Conservation (phyloP, 2,113 vertebrate genomes). For the Thamnaconus septentrionalis region DNA sequence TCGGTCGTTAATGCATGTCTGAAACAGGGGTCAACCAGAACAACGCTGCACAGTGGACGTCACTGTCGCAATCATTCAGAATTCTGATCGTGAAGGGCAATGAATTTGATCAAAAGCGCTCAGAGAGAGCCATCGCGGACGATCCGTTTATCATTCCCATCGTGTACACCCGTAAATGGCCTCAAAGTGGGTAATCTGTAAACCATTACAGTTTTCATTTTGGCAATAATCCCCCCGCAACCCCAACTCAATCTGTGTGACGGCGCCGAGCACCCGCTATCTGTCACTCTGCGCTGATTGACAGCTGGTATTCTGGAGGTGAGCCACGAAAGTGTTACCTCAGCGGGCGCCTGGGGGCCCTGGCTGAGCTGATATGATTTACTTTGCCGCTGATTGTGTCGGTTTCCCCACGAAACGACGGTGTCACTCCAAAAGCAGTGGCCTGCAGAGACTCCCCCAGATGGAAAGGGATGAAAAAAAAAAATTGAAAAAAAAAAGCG, state of each 20-base stretch:
- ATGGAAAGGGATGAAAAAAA: background rate
- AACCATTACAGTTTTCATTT: conserved; percentile 15
- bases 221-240: conserved; percentile 29
- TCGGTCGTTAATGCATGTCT: too few relatives aligned
- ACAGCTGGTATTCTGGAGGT: conserved; percentile 61
- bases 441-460: conserved; percentile 32
- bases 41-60: too few relatives aligned
- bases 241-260: conserved; percentile 8
- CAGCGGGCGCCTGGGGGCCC: conserved; percentile 50
- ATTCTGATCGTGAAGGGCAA: too few relatives aligned
- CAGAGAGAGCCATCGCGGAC: too few relatives aligned
- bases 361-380: conserved; percentile 70
- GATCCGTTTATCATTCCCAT: background rate
- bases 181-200: conserved; percentile 30
- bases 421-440: conserved; percentile 54
- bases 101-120: too few relatives aligned
- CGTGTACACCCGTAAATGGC: conserved; percentile 1
- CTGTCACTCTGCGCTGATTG: conserved; percentile 66
- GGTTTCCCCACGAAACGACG: conserved; percentile 66
- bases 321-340: conserved; percentile 62
- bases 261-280: conserved; percentile 35
- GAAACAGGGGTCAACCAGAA: too few relatives aligned
- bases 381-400: conserved; percentile 69
- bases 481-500: background rate
- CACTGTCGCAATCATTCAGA: too few relatives aligned